Conservation (phyloP, 2,797 vertebrate species). For the Peromyscus attwateri region DNA sequence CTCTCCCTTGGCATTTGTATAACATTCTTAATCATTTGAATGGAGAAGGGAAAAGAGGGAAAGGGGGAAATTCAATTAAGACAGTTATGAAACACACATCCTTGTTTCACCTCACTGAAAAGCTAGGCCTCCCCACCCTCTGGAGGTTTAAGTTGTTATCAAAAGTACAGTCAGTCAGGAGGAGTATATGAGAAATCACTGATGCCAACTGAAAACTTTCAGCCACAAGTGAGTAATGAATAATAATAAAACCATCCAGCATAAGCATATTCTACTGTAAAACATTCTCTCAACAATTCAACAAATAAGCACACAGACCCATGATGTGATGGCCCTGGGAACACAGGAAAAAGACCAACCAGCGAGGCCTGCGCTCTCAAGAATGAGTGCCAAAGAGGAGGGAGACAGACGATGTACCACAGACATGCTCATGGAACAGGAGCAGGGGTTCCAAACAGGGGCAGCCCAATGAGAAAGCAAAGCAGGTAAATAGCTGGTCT, state of each 20-base stretch:
- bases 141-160: background rate
- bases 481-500: fast-evolving
- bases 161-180: background rate
- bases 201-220: background rate
- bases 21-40: conserved; percentile 88
- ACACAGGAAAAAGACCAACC: background rate
- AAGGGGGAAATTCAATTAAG: conserved; percentile 83
- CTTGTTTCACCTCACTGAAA: conserved; percentile 31
- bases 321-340: background rate
- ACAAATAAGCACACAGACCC: background rate
- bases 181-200: background rate
- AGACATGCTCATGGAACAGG: background rate
- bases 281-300: background rate
- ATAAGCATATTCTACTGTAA: background rate
- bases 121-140: background rate
- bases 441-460: background rate
- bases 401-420: background rate
- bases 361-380: background rate
- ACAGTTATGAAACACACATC: conserved; percentile 78
- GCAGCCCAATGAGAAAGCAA: background rate
- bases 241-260: background rate
- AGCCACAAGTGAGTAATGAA: background rate
- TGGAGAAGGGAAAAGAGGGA: conserved; percentile 81
- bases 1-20: conserved; percentile 88
- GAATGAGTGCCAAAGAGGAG: fast-evolving